A percentile compares a stretch with the other conserved stretches of the same genome.
phyloP scores from a whole-genome alignment of 2,113 vertebrate genomes.

The Tonatia bakeri region DNA sequence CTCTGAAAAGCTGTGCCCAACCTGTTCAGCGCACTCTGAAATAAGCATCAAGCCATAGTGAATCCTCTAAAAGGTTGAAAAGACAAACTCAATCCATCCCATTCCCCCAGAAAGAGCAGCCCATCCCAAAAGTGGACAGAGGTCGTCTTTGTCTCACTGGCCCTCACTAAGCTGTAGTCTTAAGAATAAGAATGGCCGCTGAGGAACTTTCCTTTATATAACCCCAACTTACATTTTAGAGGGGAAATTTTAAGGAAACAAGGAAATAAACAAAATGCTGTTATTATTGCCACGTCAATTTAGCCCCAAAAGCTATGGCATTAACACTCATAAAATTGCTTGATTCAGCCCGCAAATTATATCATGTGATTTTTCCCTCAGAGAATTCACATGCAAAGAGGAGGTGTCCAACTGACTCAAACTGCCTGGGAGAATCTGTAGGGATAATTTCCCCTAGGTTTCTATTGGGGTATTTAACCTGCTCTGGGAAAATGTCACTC shows the following conservation, averaged over 20 bases:
- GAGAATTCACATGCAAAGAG: constrained; percentile 39
- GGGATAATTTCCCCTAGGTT: constrained; percentile 54
- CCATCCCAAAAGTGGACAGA: background rate
- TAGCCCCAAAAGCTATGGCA: constrained; percentile 5
- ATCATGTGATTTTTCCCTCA: constrained; percentile 48
- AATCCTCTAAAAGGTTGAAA: background rate
- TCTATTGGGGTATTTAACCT: constrained; percentile 61
- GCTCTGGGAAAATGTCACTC: constrained; percentile 71
- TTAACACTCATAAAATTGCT: constrained; percentile 45
- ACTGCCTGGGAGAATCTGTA: constrained; percentile 50
- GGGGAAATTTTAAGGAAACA: background rate
- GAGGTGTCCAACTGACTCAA: constrained; percentile 36
- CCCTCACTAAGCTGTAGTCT: background rate
- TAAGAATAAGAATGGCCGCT: background rate
- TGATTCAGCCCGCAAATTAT: constrained; percentile 33
- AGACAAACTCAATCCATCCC: background rate
- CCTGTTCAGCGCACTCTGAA: background rate
- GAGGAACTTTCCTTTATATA: background rate
- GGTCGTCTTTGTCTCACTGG: background rate
- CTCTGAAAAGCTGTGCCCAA: background rate
- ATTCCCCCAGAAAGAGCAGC: background rate
- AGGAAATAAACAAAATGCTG: constrained; percentile 19
- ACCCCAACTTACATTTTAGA: background rate
- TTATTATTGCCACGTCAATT: constrained; percentile 34
- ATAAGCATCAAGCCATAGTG: background rate